A percentile compares a stretch with the other conserved stretches of the same genome.
phyloP scores from a whole-genome alignment of 2,113 vertebrate species.

The Entelurus aequoreus region DNA sequence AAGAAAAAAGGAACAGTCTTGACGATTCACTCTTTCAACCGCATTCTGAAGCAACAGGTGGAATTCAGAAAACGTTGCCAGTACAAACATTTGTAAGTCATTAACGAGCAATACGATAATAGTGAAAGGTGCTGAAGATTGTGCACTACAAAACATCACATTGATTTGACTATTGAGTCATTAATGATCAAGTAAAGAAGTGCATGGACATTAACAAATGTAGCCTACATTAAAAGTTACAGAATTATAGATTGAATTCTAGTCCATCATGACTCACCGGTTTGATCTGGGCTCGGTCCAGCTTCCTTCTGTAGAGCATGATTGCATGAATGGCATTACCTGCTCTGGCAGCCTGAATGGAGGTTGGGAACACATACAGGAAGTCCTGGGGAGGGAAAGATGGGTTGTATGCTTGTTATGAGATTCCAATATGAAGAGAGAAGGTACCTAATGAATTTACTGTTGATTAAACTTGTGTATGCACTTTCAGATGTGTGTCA shows the following conservation, averaged over 20 bases:
- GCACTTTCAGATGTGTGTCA: no score
- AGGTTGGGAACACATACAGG: constrained; percentile 81
- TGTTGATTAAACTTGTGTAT: not conserved
- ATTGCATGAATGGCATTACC: constrained; percentile 87
- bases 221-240: not conserved
- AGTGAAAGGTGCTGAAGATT: not conserved
- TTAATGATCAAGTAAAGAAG: not conserved
- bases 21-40: constrained; percentile 8
- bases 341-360: constrained; percentile 87
- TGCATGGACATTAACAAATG: not conserved
- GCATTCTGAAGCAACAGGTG: not conserved
- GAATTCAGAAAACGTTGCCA: constrained; percentile 5
- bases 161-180: not conserved
- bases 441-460: not conserved
- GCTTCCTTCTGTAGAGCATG: constrained; percentile 86
- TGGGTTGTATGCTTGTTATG: not conserved
- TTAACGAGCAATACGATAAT: not conserved
- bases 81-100: not conserved
- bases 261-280: constrained; percentile 74
- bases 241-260: not conserved
- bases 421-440: not conserved
- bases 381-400: constrained; percentile 73
- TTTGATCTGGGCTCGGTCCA: constrained; percentile 92
- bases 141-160: constrained; percentile 17
- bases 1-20: constrained; percentile 7